A percentile compares a stretch with the other conserved stretches of the same genome.
These are phyloP conservation scores for Drosophila subpulchrella DNA, from an alignment of 1,140 invertebrate species.

Conservation along the genomic window DNA sequence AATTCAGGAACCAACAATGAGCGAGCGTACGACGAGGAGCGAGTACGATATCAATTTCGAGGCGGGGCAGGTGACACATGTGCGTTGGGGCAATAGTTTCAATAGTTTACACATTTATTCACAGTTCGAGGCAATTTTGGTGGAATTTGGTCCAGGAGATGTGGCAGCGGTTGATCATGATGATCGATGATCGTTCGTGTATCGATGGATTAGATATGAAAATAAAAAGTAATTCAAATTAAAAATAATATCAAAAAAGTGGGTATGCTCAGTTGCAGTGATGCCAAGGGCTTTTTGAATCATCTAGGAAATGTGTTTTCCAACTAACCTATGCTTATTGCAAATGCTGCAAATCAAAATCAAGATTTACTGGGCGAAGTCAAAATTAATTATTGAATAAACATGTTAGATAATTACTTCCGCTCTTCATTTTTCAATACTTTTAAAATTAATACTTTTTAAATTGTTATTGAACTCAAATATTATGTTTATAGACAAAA, in stretches of 20 bases:
- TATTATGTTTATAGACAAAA: too few species aligned
- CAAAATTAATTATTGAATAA: too few species aligned
- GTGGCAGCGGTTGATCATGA: slow-evolving; percentile 41
- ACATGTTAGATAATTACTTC: too few species aligned
- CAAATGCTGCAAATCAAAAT: too few species aligned
- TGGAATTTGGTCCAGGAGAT: slow-evolving; percentile 56
- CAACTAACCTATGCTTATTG: too few species aligned
- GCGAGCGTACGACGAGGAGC: slow-evolving; percentile 50
- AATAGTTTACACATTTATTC: slow-evolving; percentile 59
- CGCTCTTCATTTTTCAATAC: too few species aligned
- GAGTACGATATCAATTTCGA: slow-evolving; percentile 20
- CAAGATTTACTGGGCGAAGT: too few species aligned
- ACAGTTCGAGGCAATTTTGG: slow-evolving; percentile 47
- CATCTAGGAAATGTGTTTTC: neutral
- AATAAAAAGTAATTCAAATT: slow-evolving; percentile 37
- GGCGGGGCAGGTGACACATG: slow-evolving; percentile 64
- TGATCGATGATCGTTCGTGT: slow-evolving; percentile 35
- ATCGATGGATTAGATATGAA: slow-evolving; percentile 38
- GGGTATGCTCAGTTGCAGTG: slow-evolving; percentile 12
- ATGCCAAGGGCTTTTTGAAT: neutral
- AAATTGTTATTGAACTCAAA: too few species aligned
- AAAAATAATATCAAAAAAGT: slow-evolving; percentile 22
- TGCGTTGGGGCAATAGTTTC: slow-evolving; percentile 58
- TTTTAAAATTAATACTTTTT: too few species aligned
- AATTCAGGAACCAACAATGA: slow-evolving; percentile 36